phyloP scores from a whole-genome alignment of 2,113 vertebrate species.

The Eulacestoma nigropectus region DNA sequence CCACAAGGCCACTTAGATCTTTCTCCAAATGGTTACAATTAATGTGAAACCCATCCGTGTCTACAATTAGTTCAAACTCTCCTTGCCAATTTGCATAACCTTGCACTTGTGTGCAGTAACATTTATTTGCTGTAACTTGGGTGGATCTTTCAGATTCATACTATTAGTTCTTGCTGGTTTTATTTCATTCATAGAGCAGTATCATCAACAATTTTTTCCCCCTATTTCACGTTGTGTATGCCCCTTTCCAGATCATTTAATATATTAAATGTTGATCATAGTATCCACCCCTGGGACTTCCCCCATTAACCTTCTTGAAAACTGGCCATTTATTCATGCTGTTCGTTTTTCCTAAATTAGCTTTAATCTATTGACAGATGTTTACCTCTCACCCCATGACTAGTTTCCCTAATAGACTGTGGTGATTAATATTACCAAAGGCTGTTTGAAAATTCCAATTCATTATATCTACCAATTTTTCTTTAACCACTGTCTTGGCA shows the following conservation, averaged over 20 bases:
- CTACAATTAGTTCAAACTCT: background rate
- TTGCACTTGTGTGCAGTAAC: background rate
- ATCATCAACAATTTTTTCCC: background rate
- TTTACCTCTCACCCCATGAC: conserved; percentile 62
- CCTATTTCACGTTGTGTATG: background rate
- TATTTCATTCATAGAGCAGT: background rate
- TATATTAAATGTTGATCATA: conserved; percentile 59
- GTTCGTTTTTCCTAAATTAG: conserved; percentile 58
- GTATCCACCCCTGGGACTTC: conserved; percentile 37
- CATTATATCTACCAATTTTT: conserved; percentile 16
- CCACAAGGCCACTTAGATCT: conserved; percentile 28
- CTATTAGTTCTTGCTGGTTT: background rate
- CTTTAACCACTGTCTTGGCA: background rate
- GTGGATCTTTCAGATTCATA: background rate
- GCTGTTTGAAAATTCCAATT: conserved; percentile 50
- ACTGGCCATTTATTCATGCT: conserved; percentile 55
- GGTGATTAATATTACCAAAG: conserved; percentile 54
- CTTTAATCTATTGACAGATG: conserved; percentile 66
- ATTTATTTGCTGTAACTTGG: background rate
- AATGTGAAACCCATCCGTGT: conserved; percentile 9
- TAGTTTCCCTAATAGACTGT: conserved; percentile 51
- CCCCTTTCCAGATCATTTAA: conserved; percentile 57
- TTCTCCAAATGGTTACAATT: conserved; percentile 30
- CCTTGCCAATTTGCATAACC: conserved; percentile 15
- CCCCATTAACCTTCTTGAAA: conserved; percentile 59